Base-by-base conservation (phyloP, 2,113 vertebrate species). In the Sigmodon hispidus region DNA sequence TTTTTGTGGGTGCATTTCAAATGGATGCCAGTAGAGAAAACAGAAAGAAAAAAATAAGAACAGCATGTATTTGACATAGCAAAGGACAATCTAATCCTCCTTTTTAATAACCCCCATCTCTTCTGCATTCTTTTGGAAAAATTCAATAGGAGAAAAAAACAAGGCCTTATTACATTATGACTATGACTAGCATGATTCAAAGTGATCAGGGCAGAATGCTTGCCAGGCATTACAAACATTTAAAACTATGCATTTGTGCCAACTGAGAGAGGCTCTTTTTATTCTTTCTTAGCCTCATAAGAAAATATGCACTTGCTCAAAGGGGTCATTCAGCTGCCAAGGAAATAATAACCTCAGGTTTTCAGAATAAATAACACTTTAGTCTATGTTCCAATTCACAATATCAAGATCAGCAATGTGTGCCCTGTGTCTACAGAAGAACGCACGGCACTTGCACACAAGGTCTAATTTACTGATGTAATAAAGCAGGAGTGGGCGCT, bases 281-380 rank as follows among this genome's bases (percentile, higher is more conserved):
- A 13, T 87, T 81, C 50, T 80, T 75, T 89, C n/a, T 52, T 63
- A 70, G 75, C 34, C 63, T 88, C 70, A 1, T n/a, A 45, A 91
- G 80, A 80, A 86, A 93, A 65, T 93, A 63, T 11, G n/a, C 50
- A 22, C 65, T 81, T 81, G 65, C 65, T 80, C 77, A 81, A 95
- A 85, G 96, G 73, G 91, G 75, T 87, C 91, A 59, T 87, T 59
- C 57, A 22, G 17, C 34, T 65, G 48, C 80, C 84, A 75, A 90
- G 84, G 73, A 93, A 95, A 91, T 83, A 76, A 75, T 87, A 59
- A 87, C 91, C 85, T 84, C 72, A 3, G 79, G 45, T 52, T 70
- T 91, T 75, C 70, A 81, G 89, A 85, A 91, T 83, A 75, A 93
- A 91, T 61, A 93, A 40, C 87, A 85, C 15, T 79, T 81, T 15